Percentiles rank a stretch among this genome's conserved stretches.
phyloP scores from a whole-genome alignment of 1,140 invertebrate genomes.

The Lethocerus indicus region DNA sequence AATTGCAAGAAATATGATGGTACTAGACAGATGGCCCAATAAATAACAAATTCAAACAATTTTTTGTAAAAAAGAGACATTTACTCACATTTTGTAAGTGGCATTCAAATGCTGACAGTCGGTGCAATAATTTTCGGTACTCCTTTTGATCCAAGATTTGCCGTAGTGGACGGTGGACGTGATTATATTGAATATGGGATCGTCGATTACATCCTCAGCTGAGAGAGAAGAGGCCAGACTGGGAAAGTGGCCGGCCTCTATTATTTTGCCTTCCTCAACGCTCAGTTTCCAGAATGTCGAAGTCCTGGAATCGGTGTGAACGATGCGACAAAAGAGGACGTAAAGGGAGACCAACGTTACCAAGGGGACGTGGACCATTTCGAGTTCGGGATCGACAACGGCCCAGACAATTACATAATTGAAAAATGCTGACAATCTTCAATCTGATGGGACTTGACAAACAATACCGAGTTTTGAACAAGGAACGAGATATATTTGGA shows the following conservation, averaged over 20 bases:
- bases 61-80: too few species aligned
- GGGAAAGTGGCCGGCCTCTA: constrained; percentile 33
- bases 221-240: constrained; percentile 28
- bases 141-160: constrained; percentile 38
- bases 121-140: constrained; percentile 33
- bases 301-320: constrained; percentile 49
- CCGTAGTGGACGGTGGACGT: constrained; percentile 41
- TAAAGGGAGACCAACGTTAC: constrained; percentile 17
- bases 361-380: constrained; percentile 16
- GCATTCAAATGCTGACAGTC: constrained; percentile 29
- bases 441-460: too few species aligned
- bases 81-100: constrained; percentile 16
- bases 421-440: too few species aligned
- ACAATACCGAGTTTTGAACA: too few species aligned
- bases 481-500: too few species aligned
- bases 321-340: constrained; percentile 39
- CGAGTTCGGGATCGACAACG: too few species aligned
- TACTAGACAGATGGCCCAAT: too few species aligned
- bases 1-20: too few species aligned
- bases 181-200: constrained; percentile 43
- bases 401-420: too few species aligned
- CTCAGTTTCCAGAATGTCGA: constrained; percentile 52
- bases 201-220: constrained; percentile 29
- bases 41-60: too few species aligned
- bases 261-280: constrained; percentile 44